A percentile compares a stretch with the other conserved stretches of the same genome.
phyloP scores from a whole-genome alignment of 2,888 invertebrate species.

The Eulithis testata region DNA sequence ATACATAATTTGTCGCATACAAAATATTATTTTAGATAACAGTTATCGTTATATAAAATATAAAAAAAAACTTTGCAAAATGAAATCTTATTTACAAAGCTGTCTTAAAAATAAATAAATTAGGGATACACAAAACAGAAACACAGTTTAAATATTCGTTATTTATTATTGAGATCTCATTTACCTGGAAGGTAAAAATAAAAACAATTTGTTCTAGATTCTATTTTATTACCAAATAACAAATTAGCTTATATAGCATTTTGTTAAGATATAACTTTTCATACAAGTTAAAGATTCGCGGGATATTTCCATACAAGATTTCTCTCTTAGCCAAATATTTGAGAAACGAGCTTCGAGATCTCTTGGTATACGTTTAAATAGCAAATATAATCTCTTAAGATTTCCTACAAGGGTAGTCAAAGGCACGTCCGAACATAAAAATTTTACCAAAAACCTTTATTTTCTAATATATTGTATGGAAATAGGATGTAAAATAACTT shows the following conservation, averaged over 20 bases:
- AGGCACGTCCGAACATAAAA: too few relatives aligned
- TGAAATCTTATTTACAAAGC: background rate
- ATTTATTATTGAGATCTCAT: constrained; percentile 29
- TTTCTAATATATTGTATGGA: too few relatives aligned
- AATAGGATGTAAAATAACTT: too few relatives aligned
- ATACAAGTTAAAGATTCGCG: too few relatives aligned
- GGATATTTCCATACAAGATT: too few relatives aligned
- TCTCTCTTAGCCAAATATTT: too few relatives aligned
- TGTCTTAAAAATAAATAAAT: constrained; percentile 31
- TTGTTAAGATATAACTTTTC: background rate
- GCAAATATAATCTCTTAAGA: too few relatives aligned
- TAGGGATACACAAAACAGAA: constrained; percentile 25
- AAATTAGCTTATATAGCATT: background rate
- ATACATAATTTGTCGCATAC: background rate
- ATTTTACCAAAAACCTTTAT: too few relatives aligned
- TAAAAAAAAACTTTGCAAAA: constrained; percentile 1
- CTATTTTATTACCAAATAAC: constrained; percentile 28
- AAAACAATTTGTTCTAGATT: constrained; percentile 25
- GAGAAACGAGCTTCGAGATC: too few relatives aligned
- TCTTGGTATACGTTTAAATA: too few relatives aligned
- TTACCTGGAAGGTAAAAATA: constrained; percentile 33
- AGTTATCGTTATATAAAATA: constrained; percentile 18
- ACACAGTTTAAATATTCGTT: constrained; percentile 15
- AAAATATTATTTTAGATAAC: background rate
- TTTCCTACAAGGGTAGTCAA: too few relatives aligned